These are phyloP conservation scores for Plusia festucae DNA, from an alignment of 2,888 invertebrate genomes.

Conservation along the genomic window DNA sequence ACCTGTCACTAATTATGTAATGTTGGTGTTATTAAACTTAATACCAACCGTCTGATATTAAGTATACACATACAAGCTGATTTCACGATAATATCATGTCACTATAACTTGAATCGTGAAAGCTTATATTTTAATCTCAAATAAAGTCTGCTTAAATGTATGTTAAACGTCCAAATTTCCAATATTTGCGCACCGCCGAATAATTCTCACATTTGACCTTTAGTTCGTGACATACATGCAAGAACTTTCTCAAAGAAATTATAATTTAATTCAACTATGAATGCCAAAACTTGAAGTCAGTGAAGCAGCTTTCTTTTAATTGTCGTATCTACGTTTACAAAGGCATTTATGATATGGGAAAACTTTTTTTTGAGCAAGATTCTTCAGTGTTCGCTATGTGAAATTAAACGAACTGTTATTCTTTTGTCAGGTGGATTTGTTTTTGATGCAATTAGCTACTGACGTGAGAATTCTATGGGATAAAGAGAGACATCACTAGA, in stretches of 20 bases:
- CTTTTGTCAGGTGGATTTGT: constrained; percentile 41
- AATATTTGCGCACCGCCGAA: constrained; percentile 31
- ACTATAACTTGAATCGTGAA: background rate
- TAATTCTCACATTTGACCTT: constrained; percentile 48
- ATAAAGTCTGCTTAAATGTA: constrained; percentile 5
- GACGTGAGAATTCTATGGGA: constrained; percentile 49
- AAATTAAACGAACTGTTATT: constrained; percentile 44
- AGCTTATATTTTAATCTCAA: constrained; percentile 5
- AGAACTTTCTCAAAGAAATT: constrained; percentile 53
- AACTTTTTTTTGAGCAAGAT: constrained; percentile 51
- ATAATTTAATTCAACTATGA: constrained; percentile 52
- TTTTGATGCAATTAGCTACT: constrained; percentile 45
- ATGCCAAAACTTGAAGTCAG: constrained; percentile 53
- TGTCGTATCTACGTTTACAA: constrained; percentile 51
- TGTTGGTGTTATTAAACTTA: constrained; percentile 11
- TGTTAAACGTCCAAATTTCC: constrained; percentile 2
- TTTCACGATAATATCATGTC: constrained; percentile 4
- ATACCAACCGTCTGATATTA: background rate
- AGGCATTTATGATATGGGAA: constrained; percentile 48
- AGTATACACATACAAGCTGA: constrained; percentile 1
- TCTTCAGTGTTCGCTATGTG: constrained; percentile 46
- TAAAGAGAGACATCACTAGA: constrained; percentile 34
- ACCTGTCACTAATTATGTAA: constrained; percentile 32
- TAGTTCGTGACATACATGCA: constrained; percentile 40
- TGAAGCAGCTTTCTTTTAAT: constrained; percentile 59